Conservation (phyloP, 2,113 vertebrate species). For the Anoura caudifer region DNA sequence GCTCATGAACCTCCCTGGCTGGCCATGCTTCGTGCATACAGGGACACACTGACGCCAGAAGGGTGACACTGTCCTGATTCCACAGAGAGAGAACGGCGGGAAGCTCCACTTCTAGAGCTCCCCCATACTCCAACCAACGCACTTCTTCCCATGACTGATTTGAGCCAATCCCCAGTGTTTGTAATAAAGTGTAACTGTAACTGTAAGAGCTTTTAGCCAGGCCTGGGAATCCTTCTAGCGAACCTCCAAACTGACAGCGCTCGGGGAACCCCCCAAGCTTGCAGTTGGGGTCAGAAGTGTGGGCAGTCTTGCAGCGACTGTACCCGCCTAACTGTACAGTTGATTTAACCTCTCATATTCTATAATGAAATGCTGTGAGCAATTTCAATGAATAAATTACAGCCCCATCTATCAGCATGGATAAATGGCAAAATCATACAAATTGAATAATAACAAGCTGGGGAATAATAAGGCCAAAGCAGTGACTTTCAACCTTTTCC, state of each 20-base stretch:
- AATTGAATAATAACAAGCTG: neutral
- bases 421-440: neutral
- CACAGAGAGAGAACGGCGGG: neutral
- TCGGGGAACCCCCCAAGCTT: neutral
- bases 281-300: neutral
- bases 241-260: neutral
- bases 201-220: neutral
- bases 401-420: neutral
- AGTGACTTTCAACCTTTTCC: neutral
- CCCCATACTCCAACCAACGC: neutral
- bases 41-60: neutral
- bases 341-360: neutral
- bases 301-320: neutral
- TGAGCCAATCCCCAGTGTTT: neutral
- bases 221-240: neutral
- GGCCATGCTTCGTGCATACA: neutral
- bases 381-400: neutral
- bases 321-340: neutral
- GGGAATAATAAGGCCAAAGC: neutral
- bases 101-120: neutral
- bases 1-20: neutral
- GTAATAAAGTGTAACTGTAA: neutral
- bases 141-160: neutral
- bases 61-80: neutral
- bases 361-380: neutral